Percentiles rank a stretch among this genome's conserved stretches.
phyloP scores from a whole-genome alignment of 2,113 vertebrate species.

The Lophura nycthemera region DNA sequence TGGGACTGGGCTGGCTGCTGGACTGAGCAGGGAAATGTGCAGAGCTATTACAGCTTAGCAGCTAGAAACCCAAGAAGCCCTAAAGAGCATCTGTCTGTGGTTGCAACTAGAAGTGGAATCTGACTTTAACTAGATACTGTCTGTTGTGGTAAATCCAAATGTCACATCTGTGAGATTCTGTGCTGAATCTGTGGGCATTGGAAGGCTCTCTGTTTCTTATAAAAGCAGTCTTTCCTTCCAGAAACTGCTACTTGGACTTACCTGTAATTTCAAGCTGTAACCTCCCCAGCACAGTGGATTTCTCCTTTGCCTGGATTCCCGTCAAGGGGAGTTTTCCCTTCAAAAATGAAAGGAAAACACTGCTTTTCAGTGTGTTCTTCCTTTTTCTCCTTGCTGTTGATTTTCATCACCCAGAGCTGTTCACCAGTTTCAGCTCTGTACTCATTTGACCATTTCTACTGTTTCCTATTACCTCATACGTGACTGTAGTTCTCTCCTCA shows the following conservation, averaged over 20 bases:
- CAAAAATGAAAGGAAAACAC: neutral
- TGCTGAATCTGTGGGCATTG: neutral
- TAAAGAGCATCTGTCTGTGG: neutral
- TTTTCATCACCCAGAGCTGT: neutral
- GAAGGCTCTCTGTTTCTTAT: neutral
- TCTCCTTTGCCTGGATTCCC: slow-evolving; percentile 80
- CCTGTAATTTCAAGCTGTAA: slow-evolving; percentile 84
- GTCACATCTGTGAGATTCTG: neutral
- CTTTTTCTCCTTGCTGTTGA: neutral
- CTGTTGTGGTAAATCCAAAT: neutral
- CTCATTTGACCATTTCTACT: neutral
- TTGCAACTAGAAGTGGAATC: neutral
- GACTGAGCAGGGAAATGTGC: neutral
- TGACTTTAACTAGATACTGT: neutral
- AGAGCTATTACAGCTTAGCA: neutral
- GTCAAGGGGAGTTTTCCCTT: slow-evolving; percentile 82
- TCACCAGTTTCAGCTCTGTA: neutral
- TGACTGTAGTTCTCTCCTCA: slow-evolving; percentile 68
- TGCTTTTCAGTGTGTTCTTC: neutral
- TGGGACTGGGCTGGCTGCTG: neutral
- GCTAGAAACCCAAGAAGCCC: neutral
- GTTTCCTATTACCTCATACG: slow-evolving; percentile 77
- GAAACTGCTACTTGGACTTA: slow-evolving; percentile 6
- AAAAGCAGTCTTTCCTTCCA: neutral
- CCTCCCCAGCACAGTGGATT: slow-evolving; percentile 67